Evolutionary conservation across 2,888 invertebrate genomes (phyloP).

Genomic region (Rhimphoctona megacephalus): DNA sequence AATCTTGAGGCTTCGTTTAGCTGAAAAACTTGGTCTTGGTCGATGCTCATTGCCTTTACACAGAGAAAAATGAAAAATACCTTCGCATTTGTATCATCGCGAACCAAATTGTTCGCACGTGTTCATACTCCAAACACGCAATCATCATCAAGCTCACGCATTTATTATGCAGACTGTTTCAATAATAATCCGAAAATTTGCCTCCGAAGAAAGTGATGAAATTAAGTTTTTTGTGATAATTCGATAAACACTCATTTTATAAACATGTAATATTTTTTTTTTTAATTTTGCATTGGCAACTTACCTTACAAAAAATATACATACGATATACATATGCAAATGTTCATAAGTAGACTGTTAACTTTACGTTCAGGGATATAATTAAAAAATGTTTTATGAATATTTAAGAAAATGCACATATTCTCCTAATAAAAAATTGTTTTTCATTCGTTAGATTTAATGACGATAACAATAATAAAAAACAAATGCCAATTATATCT

Average conservation of each 20-base stretch:
- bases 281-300: background rate
- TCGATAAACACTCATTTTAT: background rate
- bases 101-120: slow-evolving; percentile 20
- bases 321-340: too few species aligned
- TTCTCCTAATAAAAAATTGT: too few species aligned
- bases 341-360: too few species aligned
- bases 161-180: slow-evolving; percentile 4
- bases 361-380: too few species aligned
- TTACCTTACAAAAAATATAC: too few species aligned
- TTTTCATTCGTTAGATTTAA: too few species aligned
- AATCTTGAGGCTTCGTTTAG: slow-evolving; percentile 20
- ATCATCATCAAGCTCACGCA: slow-evolving; percentile 8
- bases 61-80: slow-evolving; percentile 7
- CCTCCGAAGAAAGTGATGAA: background rate
- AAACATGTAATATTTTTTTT: background rate
- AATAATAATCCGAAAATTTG: background rate
- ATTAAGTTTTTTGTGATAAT: background rate
- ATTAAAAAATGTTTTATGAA: too few species aligned
- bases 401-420: too few species aligned
- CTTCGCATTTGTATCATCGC: slow-evolving; percentile 13
- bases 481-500: background rate
- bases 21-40: slow-evolving; percentile 17
- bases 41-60: background rate
- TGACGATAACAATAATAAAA: background rate
- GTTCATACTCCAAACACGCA: slow-evolving; percentile 23